Percentiles rank a stretch among this genome's conserved stretches.
Conservation (phyloP, 1,140 invertebrate genomes). For the Bombus polaris region DNA sequence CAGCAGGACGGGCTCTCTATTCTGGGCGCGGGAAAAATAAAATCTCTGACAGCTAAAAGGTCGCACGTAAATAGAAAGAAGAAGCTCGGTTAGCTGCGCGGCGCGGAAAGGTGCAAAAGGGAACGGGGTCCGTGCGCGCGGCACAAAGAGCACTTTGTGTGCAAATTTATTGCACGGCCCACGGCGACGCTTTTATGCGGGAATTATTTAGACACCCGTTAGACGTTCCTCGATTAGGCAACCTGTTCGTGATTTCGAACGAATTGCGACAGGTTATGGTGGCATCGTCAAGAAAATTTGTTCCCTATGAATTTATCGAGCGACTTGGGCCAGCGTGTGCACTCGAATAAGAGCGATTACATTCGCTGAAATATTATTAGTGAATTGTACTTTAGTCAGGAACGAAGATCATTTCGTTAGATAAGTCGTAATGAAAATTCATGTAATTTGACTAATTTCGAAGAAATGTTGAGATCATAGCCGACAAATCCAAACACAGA, state of each 20-base stretch:
- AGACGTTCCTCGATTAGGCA: conserved; percentile 51
- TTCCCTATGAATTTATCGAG: not conserved
- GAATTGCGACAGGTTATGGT: conserved; percentile 11
- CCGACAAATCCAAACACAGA: not conserved
- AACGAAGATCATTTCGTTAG: too few relatives aligned
- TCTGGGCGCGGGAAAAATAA: conserved; percentile 13
- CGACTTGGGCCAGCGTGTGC: accelerated
- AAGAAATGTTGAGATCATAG: too few relatives aligned
- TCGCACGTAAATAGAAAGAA: conserved; percentile 29
- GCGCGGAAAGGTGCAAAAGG: conserved; percentile 36
- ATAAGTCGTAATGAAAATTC: too few relatives aligned
- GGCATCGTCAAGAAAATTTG: conserved; percentile 31
- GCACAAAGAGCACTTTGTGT: conserved; percentile 60
- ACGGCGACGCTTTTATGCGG: conserved; percentile 20
- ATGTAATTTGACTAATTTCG: too few relatives aligned
- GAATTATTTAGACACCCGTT: conserved; percentile 59
- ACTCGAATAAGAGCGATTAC: not conserved
- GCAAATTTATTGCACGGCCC: conserved; percentile 56
- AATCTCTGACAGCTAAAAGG: conserved; percentile 32
- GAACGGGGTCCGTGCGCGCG: not conserved
- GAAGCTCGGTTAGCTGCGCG: conserved; percentile 6
- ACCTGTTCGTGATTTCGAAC: conserved; percentile 17
- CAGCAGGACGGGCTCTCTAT: too few relatives aligned
- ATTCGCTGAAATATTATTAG: not conserved
- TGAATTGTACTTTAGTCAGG: too few relatives aligned